Evolutionary conservation across 2,888 invertebrate species (phyloP), one percentile per base, ranked within the genome.

Genomic region (Lasioglossum pauxillum): DNA sequence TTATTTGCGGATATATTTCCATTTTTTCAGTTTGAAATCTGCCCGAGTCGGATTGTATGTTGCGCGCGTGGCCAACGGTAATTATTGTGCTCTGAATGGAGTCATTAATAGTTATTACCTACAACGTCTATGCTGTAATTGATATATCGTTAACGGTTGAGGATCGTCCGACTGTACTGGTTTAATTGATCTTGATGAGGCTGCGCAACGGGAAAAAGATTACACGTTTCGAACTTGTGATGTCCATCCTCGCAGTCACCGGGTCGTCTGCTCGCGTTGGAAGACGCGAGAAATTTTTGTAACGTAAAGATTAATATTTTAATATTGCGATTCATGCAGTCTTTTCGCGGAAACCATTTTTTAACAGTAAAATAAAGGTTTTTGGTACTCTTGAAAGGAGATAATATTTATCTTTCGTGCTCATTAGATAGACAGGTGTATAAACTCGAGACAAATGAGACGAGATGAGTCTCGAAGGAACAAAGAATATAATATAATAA

Each of bases 131-230:
- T 85, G 87, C 84, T 89, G 92, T 91, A 94, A 93, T 93, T 92
- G 94, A 93, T 93, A 93, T 93, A 91, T 93, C 93, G 93, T 93
- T 93, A 93, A 90, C 92, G 91, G 78, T 44, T 85, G 84, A 83
- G 89, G 87, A 91, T 91, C 85, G 86, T 82, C 78, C 86, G 79
- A 82, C 82, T 75, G 81, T 83, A 82, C 90, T 83, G 85, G 79
- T 91, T 85, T 91, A 91, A 91, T 91, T 92, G 89, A 91, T 91
- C 92, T 88, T 87, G 91, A 92, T 87, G 92, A 89, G 90, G 84
- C 88, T 85, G 85, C 73, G 76, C 86, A 78, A 78, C 85, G 86
- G 80, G 75, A 46, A 82, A 85, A 89, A 91, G 88, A 89, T 91
- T 91, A 87, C 88, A 87, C 88, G 78, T 81, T 87, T 82, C 83